phyloP scores from a whole-genome alignment of 1,140 invertebrate species.

The Onthophagus taurus region DNA sequence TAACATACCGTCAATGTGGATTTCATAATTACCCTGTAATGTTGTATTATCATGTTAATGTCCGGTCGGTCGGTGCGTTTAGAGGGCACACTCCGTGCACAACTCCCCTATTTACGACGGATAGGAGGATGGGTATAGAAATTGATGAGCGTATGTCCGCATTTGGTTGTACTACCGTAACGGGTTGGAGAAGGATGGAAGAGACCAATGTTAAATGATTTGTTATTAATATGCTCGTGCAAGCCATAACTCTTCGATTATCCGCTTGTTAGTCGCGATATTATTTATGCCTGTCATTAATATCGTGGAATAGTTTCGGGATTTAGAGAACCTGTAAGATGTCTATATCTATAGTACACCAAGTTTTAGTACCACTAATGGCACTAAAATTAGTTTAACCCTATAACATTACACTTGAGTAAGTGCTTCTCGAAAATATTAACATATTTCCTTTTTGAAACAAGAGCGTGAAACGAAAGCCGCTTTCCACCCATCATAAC shows the following conservation, averaged over 20 bases:
- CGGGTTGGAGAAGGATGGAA: neutral
- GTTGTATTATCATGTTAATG: constrained; percentile 18
- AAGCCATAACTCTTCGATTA: constrained; percentile 5
- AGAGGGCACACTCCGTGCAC: constrained; percentile 17
- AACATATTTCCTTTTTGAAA: no score
- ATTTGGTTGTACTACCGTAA: constrained; percentile 3
- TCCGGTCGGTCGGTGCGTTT: constrained; percentile 12
- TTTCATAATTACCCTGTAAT: constrained; percentile 20
- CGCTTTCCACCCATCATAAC: no score
- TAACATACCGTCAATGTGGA: constrained; percentile 17
- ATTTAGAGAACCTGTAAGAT: no score
- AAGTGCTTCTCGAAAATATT: no score
- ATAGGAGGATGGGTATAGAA: constrained; percentile 10
- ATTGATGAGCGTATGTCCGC: constrained; percentile 17
- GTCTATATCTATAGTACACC: no score
- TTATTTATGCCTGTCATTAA: constrained; percentile 5
- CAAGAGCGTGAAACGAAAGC: no score
- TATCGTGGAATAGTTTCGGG: neutral
- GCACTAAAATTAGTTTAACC: no score
- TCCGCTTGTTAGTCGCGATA: constrained; percentile 6
- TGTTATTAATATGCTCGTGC: constrained; percentile 13
- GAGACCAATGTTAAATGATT: constrained; percentile 13
- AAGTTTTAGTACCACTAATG: no score
- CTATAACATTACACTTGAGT: no score
- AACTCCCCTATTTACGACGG: constrained; percentile 10